These are phyloP conservation scores for Myotis brandtii DNA, from an alignment of 2,113 vertebrate genomes.

Conservation along the genomic window DNA sequence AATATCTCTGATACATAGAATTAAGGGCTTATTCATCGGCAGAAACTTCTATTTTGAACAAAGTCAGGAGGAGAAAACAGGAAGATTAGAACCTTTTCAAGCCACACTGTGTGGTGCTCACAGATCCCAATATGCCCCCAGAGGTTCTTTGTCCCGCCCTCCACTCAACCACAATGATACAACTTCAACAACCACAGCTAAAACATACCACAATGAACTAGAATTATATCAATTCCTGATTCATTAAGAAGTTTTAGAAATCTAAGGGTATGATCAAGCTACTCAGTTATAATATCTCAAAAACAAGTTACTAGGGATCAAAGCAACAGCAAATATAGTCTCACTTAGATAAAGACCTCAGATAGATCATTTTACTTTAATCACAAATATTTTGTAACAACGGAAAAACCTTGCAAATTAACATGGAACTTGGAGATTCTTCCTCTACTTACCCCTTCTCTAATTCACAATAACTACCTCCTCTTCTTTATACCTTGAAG, in stretches of 20 bases:
- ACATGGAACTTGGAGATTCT: not conserved
- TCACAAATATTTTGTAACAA: not conserved
- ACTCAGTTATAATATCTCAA: not conserved
- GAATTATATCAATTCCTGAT: not conserved
- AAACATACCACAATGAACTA: not conserved
- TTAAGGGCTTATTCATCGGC: slow-evolving; percentile 3
- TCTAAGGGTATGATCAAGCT: not conserved
- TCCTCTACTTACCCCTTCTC: not conserved
- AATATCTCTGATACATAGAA: not conserved
- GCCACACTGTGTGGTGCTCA: not conserved
- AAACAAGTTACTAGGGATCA: not conserved
- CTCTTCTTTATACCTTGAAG: not conserved
- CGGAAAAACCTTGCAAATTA: not conserved
- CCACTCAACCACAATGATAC: not conserved
- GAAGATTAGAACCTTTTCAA: not conserved
- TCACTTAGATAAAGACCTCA: not conserved
- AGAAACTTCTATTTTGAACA: not conserved
- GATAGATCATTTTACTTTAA: not conserved
- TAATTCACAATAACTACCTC: not conserved
- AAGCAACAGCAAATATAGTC: not conserved
- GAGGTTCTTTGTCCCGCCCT: not conserved
- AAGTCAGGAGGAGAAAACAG: not conserved
- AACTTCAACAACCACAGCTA: not conserved
- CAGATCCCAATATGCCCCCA: rapidly evolving
- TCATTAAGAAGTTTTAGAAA: not conserved